Evolutionary conservation across 2,797 vertebrate species (phyloP).

Genomic region (Acipenser ruthenus): DNA sequence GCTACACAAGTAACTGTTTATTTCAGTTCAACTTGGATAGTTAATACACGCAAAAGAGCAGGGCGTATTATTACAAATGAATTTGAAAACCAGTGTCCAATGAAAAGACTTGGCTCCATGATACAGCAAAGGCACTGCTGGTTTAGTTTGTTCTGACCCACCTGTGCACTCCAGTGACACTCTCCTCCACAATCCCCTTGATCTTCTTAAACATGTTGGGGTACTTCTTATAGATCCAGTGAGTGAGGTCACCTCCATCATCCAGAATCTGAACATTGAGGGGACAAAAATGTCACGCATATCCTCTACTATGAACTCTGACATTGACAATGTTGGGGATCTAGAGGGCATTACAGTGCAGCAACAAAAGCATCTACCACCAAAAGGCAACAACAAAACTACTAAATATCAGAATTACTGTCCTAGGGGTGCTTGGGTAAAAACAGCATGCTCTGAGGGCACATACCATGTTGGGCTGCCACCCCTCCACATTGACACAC

Average conservation of each 20-base stretch:
- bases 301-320: background rate
- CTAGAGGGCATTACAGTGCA: background rate
- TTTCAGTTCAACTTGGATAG: too few relatives aligned
- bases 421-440: too few relatives aligned
- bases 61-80: too few relatives aligned
- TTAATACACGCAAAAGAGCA: too few relatives aligned
- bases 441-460: background rate
- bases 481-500: slow-evolving; percentile 93
- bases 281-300: background rate
- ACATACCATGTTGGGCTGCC: slow-evolving; percentile 97
- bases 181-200: slow-evolving; percentile 96
- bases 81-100: too few relatives aligned
- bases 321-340: background rate
- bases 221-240: slow-evolving; percentile 98
- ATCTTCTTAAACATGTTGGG: slow-evolving; percentile 99
- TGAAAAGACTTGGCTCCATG: too few relatives aligned
- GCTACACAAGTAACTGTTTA: too few relatives aligned
- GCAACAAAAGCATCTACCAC: background rate
- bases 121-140: background rate
- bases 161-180: slow-evolving; percentile 95
- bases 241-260: slow-evolving; percentile 91
- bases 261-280: slow-evolving; percentile 75
- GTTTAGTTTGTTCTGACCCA: slow-evolving; percentile 32
- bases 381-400: too few relatives aligned
- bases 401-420: too few relatives aligned